Base-by-base conservation (phyloP, 2,797 vertebrate species). In the Brachyrhaphis roseni region DNA sequence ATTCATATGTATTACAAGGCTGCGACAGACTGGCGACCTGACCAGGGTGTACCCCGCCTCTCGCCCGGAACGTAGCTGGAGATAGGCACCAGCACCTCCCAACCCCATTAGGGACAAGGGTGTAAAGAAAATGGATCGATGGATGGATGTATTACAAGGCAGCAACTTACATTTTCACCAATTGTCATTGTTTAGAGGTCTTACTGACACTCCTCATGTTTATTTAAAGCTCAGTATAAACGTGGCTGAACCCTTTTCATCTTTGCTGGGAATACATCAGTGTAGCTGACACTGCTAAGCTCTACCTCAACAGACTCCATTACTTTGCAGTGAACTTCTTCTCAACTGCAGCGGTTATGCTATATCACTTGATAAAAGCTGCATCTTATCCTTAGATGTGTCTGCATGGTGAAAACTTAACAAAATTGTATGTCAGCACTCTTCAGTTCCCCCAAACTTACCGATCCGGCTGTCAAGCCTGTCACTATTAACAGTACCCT, bases 261-360 rank as follows among this genome's bases (percentile, higher is more conserved):
- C 34, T 66, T 66, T 31, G 2, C 28, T 62, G 57, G 57, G 77
- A 57, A 78, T 36, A 39, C 68, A 77, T 73, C 70, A 82, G 62
- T 31, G 74, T 74, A 82, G 78, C 89, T 82, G 82, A 87, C 84
- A 59, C 78, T 53, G 78, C 86, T 86, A 77, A 13, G 75, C 83
- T 80, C 55, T 80, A 84, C 72, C 72, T 88, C 79, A 75, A 77
- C 72, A 77, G 18, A 71, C 76, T 71, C 80, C 76, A 75, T 87
- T 82, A 84, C 83, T 71, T 79, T 57, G 11, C 20, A 55, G 51
- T 41, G 71, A 82, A 76, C 80, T 53, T 82, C 74, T 64, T 87
- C 85, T 45, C 6, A 72, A 83, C 78, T 82, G 62, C 72, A 49
- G 45, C 75, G 72, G 51, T 74, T 47, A 2, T 51, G 75, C 78